Evolutionary conservation across 2,113 vertebrate genomes (phyloP).

Genomic region (Typhlomys cinereus): DNA sequence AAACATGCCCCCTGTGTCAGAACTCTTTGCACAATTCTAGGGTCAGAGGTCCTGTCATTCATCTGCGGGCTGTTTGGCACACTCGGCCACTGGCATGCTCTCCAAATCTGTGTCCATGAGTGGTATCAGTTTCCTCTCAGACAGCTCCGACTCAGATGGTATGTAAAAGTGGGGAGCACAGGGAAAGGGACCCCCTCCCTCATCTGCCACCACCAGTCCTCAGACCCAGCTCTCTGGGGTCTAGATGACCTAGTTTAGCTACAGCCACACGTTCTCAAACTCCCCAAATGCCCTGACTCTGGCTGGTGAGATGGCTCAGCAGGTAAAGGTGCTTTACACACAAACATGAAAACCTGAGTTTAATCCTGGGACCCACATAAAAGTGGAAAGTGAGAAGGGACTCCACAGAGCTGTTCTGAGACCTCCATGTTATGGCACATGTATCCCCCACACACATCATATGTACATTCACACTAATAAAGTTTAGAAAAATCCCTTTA

Average conservation of each 20-base stretch:
- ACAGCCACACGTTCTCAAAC: neutral
- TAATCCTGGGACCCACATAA: too few relatives aligned
- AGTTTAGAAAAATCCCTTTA: too few relatives aligned
- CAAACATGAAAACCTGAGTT: too few relatives aligned
- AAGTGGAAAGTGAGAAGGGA: too few relatives aligned
- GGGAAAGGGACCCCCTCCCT: neutral
- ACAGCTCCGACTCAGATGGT: conserved; percentile 71
- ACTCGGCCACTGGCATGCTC: conserved; percentile 41
- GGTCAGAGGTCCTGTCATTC: conserved; percentile 26
- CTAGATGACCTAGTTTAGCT: neutral
- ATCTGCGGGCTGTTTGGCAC: conserved; percentile 2
- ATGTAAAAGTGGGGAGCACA: conserved; percentile 56
- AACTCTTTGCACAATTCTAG: conserved; percentile 48
- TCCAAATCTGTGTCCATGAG: conserved; percentile 84
- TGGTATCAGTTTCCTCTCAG: conserved; percentile 75
- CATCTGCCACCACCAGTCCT: neutral
- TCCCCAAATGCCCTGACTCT: neutral
- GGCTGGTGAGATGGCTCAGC: neutral
- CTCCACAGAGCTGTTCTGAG: too few relatives aligned
- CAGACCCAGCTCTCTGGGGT: neutral
- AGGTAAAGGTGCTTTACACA: too few relatives aligned
- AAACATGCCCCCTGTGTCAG: neutral
- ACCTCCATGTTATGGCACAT: too few relatives aligned
- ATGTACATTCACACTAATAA: too few relatives aligned
- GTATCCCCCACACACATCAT: too few relatives aligned